Conservation (phyloP, 2,797 vertebrate genomes). For the Alcedo quadribrachys region DNA sequence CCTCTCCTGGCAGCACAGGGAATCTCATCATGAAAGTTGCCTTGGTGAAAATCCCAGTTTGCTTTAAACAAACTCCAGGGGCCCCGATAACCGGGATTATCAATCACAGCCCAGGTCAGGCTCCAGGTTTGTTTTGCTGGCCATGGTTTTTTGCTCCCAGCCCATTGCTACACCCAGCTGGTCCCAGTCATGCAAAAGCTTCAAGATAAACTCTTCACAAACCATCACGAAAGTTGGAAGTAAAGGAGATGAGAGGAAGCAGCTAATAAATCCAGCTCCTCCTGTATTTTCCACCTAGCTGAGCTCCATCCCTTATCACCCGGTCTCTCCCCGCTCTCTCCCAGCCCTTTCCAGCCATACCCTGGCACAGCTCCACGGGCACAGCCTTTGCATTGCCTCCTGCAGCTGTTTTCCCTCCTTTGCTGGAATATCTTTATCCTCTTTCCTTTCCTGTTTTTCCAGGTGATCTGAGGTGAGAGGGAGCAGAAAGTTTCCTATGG, state of each 20-base stretch:
- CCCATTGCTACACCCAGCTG: not conserved
- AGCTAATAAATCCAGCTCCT: not conserved
- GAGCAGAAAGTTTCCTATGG: not conserved
- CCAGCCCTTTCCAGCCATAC: not conserved
- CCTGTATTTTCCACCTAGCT: not conserved
- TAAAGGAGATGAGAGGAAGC: not conserved
- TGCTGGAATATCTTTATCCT: not conserved
- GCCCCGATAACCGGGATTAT: rapidly evolving
- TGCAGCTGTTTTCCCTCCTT: not conserved
- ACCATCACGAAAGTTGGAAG: not conserved
- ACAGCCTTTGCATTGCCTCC: not conserved
- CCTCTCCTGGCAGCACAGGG: not conserved
- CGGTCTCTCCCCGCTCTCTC: not conserved
- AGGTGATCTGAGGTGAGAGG: not conserved
- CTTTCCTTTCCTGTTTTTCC: not conserved
- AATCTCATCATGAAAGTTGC: not conserved
- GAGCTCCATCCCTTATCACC: not conserved
- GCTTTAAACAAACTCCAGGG: not conserved
- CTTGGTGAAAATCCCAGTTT: not conserved
- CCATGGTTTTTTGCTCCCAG: not conserved
- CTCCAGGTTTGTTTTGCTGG: not conserved
- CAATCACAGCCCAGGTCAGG: not conserved
- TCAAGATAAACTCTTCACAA: not conserved
- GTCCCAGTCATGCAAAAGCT: not conserved
- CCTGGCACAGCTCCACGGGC: not conserved